Percentiles rank a stretch among this genome's conserved stretches.
Evolutionary conservation across 1,140 invertebrate species (phyloP).

Genomic region (Sweltsa coloradensis): DNA sequence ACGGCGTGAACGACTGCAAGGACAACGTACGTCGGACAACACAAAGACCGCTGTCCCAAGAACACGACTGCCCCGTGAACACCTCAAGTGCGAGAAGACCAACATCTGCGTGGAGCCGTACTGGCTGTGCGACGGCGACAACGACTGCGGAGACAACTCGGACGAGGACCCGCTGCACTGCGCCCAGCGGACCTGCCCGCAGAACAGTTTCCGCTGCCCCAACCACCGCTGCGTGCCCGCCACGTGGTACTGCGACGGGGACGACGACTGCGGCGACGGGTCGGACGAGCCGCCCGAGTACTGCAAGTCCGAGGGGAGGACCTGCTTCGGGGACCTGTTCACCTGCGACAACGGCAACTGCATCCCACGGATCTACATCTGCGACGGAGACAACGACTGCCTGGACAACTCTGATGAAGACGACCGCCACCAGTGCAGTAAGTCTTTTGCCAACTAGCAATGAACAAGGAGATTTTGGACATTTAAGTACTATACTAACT

Average conservation of each 20-base stretch:
- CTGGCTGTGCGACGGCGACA: slow-evolving; percentile 88
- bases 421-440: slow-evolving; percentile 77
- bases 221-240: slow-evolving; percentile 80
- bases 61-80: slow-evolving; percentile 82
- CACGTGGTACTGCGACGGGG: slow-evolving; percentile 86
- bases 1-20: slow-evolving; percentile 90
- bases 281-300: slow-evolving; percentile 87
- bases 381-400: slow-evolving; percentile 92
- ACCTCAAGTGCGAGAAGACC: slow-evolving; percentile 83
- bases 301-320: slow-evolving; percentile 85
- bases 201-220: slow-evolving; percentile 79
- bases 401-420: slow-evolving; percentile 87
- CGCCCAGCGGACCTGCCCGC: slow-evolving; percentile 74
- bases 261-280: slow-evolving; percentile 80
- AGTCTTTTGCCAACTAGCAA: too few species aligned
- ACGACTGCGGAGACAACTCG: slow-evolving; percentile 92
- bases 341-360: slow-evolving; percentile 96
- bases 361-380: slow-evolving; percentile 92
- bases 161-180: slow-evolving; percentile 89
- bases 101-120: slow-evolving; percentile 93
- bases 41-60: slow-evolving; percentile 69
- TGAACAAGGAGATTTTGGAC: too few species aligned
- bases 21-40: slow-evolving; percentile 87
- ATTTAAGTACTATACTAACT: too few species aligned
- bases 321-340: slow-evolving; percentile 89